A percentile compares a stretch with the other conserved stretches of the same genome.
These are phyloP conservation scores for Atherix ibis DNA, from an alignment of 2,888 invertebrate genomes.

Conservation along the genomic window DNA sequence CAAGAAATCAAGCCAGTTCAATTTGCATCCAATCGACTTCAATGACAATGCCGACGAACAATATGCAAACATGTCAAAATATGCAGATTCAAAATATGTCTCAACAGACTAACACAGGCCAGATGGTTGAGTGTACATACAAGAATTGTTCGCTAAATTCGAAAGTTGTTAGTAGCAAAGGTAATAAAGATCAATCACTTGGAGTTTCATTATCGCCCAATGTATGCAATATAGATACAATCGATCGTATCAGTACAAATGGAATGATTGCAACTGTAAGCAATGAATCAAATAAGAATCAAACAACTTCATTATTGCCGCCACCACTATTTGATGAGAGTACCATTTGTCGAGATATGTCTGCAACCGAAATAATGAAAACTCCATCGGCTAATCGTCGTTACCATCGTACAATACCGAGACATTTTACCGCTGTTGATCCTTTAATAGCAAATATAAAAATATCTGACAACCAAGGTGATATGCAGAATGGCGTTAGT, in stretches of 20 bases:
- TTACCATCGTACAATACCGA: slow-evolving; percentile 33
- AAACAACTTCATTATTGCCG: slow-evolving; percentile 10
- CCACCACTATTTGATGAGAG: slow-evolving; percentile 13
- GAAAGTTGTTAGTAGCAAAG: slow-evolving; percentile 7
- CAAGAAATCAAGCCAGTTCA: slow-evolving; percentile 7
- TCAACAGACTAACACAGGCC: slow-evolving; percentile 8
- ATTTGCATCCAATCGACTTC: slow-evolving; percentile 8
- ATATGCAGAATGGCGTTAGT: neutral
- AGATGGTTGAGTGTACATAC: slow-evolving; percentile 25
- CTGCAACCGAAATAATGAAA: slow-evolving; percentile 15
- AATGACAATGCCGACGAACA: slow-evolving; percentile 10
- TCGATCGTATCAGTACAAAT: neutral
- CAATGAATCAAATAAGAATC: slow-evolving; percentile 3
- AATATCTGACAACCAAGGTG: slow-evolving; percentile 1
- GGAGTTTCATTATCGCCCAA: slow-evolving; percentile 5
- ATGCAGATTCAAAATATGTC: slow-evolving; percentile 8
- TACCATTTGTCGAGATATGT: slow-evolving; percentile 2
- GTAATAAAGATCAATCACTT: slow-evolving; percentile 1
- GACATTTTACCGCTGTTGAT: slow-evolving; percentile 30
- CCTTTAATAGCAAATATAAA: slow-evolving; percentile 16
- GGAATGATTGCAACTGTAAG: neutral
- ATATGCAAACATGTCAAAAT: slow-evolving; percentile 11
- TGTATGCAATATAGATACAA: slow-evolving; percentile 4
- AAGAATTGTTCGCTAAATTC: slow-evolving; percentile 29
- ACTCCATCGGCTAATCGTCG: slow-evolving; percentile 29